Conservation (phyloP, 2,113 vertebrate species). For the Lophochroa leadbeateri region DNA sequence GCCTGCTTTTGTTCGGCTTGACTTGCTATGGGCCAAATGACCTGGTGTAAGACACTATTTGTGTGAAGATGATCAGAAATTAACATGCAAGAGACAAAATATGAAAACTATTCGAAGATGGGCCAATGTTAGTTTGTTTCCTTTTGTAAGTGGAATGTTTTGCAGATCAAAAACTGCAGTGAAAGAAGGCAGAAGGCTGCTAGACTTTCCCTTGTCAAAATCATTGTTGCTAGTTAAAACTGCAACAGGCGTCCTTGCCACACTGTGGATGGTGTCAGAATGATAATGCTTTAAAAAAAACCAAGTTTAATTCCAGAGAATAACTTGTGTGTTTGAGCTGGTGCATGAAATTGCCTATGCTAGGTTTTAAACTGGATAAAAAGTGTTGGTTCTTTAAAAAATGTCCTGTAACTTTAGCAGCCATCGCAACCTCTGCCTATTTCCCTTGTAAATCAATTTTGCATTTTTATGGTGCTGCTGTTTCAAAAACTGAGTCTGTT, state of each 20-base stretch:
- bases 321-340: not conserved
- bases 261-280: not conserved
- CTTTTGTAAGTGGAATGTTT: not conserved
- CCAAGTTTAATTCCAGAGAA: not conserved
- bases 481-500: not conserved
- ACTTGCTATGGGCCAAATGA: not conserved
- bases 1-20: slow-evolving; percentile 10
- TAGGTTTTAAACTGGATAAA: not conserved
- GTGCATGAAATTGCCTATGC: not conserved
- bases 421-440: not conserved
- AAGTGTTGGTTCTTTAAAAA: not conserved
- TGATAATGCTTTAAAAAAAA: not conserved
- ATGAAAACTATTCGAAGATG: not conserved
- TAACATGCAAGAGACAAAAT: not conserved
- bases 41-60: not conserved
- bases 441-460: slow-evolving; percentile 33
- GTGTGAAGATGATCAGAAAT: not conserved
- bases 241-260: not conserved
- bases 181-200: not conserved
- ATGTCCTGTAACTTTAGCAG: not conserved
- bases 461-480: not conserved
- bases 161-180: not conserved
- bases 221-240: not conserved
- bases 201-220: not conserved
- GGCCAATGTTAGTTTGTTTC: not conserved